phyloP scores from a whole-genome alignment of 2,113 vertebrate species.

The Halcyon malimbica region DNA sequence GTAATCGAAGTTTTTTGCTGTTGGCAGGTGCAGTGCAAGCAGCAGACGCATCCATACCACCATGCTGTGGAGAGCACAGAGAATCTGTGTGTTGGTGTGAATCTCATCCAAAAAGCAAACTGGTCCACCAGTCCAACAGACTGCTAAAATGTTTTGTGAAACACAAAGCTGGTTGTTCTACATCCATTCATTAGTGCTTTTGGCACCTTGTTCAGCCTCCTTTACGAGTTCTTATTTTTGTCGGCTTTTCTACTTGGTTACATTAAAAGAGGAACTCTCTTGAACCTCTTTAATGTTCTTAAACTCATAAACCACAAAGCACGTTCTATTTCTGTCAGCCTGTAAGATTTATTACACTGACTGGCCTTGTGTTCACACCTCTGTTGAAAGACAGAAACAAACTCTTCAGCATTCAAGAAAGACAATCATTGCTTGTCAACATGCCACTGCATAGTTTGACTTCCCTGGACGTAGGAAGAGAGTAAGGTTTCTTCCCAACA shows the following conservation, averaged over 20 bases:
- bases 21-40: accelerated
- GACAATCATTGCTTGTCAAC: neutral
- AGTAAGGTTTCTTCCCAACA: neutral
- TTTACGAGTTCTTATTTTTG: neutral
- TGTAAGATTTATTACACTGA: constrained; percentile 24
- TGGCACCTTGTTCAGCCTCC: neutral
- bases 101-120: neutral
- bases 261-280: neutral
- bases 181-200: neutral
- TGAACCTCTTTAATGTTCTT: neutral
- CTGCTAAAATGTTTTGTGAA: neutral
- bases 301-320: constrained; percentile 36
- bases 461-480: neutral
- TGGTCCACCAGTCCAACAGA: neutral
- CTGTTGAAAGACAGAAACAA: constrained; percentile 51
- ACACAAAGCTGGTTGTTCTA: neutral
- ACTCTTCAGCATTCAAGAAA: neutral
- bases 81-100: neutral
- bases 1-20: accelerated
- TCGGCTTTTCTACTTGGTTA: neutral
- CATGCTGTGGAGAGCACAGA: accelerated
- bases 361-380: constrained; percentile 27
- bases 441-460: neutral
- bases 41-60: neutral
- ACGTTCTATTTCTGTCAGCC: neutral